Conservation (phyloP, 2,113 vertebrate genomes). For the Stigmatopora argus region DNA sequence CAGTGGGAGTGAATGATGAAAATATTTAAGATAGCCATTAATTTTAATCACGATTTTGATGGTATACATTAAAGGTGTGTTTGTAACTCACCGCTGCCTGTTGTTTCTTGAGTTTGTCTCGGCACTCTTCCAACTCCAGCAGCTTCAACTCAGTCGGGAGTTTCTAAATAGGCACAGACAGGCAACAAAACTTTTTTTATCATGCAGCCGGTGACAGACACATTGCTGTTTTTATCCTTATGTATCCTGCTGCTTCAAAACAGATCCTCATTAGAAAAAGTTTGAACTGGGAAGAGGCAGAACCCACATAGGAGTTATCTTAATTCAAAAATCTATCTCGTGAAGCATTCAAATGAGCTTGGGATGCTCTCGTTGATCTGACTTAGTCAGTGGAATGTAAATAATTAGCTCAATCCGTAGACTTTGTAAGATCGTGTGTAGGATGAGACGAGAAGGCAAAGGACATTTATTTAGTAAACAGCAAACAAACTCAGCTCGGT, state of each 20-base stretch:
- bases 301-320: conserved; percentile 11
- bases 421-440: conserved; percentile 28
- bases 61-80: neutral
- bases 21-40: no score
- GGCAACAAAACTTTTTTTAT: conserved; percentile 9
- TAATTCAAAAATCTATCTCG: conserved; percentile 9
- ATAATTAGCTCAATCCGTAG: conserved; percentile 17
- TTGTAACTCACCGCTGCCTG: conserved; percentile 86
- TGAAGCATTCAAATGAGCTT: conserved; percentile 11
- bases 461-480: conserved; percentile 52
- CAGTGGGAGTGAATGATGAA: neutral
- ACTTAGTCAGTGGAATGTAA: conserved; percentile 12
- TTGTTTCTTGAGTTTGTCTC: conserved; percentile 89
- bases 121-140: conserved; percentile 88
- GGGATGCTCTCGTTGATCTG: conserved; percentile 4
- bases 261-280: neutral
- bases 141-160: conserved; percentile 88
- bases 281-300: neutral
- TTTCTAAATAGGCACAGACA: conserved; percentile 70
- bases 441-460: conserved; percentile 38
- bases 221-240: neutral
- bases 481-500: conserved; percentile 40
- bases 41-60: neutral
- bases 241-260: neutral
- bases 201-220: conserved; percentile 5